Percentiles rank a stretch among this genome's conserved stretches.
phyloP scores from a whole-genome alignment of 2,113 vertebrate genomes.

The Pongo pygmaeus region DNA sequence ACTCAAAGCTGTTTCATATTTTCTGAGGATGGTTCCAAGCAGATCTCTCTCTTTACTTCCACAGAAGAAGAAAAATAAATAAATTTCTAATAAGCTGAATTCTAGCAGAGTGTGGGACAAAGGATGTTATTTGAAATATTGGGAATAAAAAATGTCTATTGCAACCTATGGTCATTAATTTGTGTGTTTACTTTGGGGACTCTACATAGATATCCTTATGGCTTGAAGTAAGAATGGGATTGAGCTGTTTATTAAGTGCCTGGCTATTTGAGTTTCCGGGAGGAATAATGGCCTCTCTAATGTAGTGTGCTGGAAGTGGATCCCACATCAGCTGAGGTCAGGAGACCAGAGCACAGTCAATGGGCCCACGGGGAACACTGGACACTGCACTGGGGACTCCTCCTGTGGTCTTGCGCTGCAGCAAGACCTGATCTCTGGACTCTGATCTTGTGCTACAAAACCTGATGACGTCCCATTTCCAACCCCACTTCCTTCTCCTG shows the following conservation, averaged over 20 bases:
- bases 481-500: too few relatives aligned
- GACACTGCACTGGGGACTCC: rapidly evolving
- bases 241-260: background rate
- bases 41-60: background rate
- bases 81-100: background rate
- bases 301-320: background rate
- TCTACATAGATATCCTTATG: background rate
- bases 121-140: background rate
- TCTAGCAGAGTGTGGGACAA: background rate
- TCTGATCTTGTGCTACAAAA: too few relatives aligned
- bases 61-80: background rate
- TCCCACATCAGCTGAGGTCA: too few relatives aligned
- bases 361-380: rapidly evolving
- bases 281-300: background rate
- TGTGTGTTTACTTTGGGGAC: background rate
- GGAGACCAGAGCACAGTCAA: background rate
- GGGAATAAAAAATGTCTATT: background rate
- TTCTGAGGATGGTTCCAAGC: background rate
- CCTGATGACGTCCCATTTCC: background rate
- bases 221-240: background rate
- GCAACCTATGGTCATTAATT: background rate
- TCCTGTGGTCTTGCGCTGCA: background rate
- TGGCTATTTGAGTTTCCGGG: background rate
- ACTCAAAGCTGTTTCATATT: background rate
- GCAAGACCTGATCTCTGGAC: too few relatives aligned